These are phyloP conservation scores for Zosterops hypoxanthus DNA, from an alignment of 2,113 vertebrate genomes.

Conservation along the genomic window DNA sequence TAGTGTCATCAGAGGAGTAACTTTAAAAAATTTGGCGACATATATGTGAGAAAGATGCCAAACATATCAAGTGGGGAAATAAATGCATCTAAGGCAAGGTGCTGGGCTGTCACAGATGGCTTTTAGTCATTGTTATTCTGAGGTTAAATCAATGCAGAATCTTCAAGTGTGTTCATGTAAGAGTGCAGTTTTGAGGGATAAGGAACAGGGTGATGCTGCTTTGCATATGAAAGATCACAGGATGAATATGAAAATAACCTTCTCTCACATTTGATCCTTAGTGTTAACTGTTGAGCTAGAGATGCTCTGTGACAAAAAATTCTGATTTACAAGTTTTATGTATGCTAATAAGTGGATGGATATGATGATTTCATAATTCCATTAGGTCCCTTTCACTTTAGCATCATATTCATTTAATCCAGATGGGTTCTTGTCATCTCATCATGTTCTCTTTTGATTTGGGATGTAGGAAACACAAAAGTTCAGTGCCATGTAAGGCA, in stretches of 20 bases:
- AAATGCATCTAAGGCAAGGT: not conserved
- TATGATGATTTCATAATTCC: not conserved
- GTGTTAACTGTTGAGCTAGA: not conserved
- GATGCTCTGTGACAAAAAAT: not conserved
- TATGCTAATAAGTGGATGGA: not conserved
- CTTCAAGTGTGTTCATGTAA: not conserved
- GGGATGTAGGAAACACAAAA: not conserved
- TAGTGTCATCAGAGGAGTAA: not conserved
- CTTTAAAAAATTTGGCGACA: not conserved
- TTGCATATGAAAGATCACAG: not conserved
- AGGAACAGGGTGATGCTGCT: not conserved
- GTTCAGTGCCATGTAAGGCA: not conserved
- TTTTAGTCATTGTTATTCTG: not conserved
- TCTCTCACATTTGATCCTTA: not conserved
- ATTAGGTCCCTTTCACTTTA: not conserved
- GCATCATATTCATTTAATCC: not conserved
- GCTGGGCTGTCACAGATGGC: not conserved
- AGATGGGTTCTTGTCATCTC: not conserved
- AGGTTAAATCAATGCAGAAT: not conserved
- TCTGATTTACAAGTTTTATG: not conserved
- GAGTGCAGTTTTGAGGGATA: not conserved
- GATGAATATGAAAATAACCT: not conserved
- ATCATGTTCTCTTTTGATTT: not conserved
- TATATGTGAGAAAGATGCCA: not conserved
- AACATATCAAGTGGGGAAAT: not conserved